Conservation (phyloP, 1,140 invertebrate genomes). For the Stratiolaelaps scimitus region DNA sequence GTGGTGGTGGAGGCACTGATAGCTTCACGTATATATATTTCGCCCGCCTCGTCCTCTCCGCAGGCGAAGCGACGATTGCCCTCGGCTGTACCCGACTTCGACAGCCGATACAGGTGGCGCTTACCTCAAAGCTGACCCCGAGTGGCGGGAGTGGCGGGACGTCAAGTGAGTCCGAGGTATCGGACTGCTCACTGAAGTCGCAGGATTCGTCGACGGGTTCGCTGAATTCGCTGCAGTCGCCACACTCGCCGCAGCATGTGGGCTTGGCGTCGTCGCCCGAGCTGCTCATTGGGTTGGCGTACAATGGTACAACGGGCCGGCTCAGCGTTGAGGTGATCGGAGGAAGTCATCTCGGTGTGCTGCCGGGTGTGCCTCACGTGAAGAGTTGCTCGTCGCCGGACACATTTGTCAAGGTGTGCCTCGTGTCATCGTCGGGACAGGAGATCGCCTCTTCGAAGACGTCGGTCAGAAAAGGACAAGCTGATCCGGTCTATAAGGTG, state of each 20-base stretch:
- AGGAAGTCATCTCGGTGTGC: constrained; percentile 34
- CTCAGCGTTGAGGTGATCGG: constrained; percentile 83
- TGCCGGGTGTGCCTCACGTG: constrained; percentile 25
- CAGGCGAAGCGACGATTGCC: constrained; percentile 7
- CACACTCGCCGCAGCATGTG: constrained; percentile 76
- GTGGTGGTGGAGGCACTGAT: no score
- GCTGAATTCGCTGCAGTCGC: constrained; percentile 72
- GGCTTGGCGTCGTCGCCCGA: constrained; percentile 57
- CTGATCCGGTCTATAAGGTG: constrained; percentile 53
- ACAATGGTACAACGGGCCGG: constrained; percentile 81
- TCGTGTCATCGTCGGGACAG: constrained; percentile 79
- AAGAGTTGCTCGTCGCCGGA: constrained; percentile 49
- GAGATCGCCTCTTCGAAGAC: constrained; percentile 84
- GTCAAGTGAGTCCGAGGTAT: no score
- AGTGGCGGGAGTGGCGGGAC: no score
- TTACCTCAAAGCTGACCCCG: no score
- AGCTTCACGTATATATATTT: no score
- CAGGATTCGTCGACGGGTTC: constrained; percentile 53
- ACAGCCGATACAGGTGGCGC: no score
- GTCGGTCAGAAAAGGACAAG: constrained; percentile 71
- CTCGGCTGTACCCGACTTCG: no score
- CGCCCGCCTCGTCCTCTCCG: background rate
- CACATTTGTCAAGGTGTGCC: constrained; percentile 78
- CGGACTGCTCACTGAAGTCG: no score
- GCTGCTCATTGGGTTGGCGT: constrained; percentile 70